These are phyloP conservation scores for Meteorus cinctellus DNA, from an alignment of 2,888 invertebrate species.

Conservation along the genomic window DNA sequence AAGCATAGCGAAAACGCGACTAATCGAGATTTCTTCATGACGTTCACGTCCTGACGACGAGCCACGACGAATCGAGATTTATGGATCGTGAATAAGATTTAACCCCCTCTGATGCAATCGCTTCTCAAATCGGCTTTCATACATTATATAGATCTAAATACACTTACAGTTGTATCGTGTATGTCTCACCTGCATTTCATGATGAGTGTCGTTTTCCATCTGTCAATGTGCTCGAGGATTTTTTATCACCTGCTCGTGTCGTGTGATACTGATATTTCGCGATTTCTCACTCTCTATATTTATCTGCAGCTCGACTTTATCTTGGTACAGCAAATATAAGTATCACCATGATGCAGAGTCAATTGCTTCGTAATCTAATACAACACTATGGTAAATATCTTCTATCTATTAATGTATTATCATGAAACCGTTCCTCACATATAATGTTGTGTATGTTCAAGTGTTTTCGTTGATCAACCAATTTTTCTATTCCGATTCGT, in stretches of 20 bases:
- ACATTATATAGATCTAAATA: slow-evolving; percentile 5
- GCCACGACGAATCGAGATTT: slow-evolving; percentile 43
- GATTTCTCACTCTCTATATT: slow-evolving; percentile 7
- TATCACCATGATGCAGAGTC: background rate
- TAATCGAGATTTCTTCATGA: slow-evolving; percentile 44
- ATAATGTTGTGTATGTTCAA: slow-evolving; percentile 7
- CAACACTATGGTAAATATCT: background rate
- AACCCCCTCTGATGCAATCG: slow-evolving; percentile 28
- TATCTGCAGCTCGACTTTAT: background rate
- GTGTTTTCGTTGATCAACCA: background rate
- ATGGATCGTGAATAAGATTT: slow-evolving; percentile 39
- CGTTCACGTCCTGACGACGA: slow-evolving; percentile 35
- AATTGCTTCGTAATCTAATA: background rate
- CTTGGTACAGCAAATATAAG: background rate
- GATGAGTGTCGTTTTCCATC: background rate
- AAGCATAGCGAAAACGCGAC: slow-evolving; percentile 38
- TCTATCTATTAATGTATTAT: background rate
- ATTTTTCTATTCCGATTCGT: too few relatives aligned
- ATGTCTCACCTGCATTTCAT: background rate
- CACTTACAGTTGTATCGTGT: background rate
- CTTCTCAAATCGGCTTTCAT: slow-evolving; percentile 1
- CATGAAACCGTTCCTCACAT: background rate
- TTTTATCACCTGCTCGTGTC: background rate
- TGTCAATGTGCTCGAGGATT: background rate
- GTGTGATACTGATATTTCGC: slow-evolving; percentile 25